Evolutionary conservation across 2,113 vertebrate genomes (phyloP), one percentile per base, ranked within the genome.

Genomic region (Brachyistius frenatus): DNA sequence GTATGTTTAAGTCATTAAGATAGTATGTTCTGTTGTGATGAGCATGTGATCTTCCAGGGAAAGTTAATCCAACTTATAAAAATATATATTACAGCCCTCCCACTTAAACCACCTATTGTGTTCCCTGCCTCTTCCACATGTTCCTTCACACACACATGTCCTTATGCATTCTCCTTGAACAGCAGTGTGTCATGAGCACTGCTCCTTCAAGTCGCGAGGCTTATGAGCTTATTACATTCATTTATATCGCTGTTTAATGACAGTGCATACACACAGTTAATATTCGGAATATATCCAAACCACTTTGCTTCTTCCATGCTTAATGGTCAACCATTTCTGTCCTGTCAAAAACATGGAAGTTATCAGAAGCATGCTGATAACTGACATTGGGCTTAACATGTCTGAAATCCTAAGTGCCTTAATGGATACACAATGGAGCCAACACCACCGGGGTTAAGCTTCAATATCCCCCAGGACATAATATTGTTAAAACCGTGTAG

Each of bases 11-110:
- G 66, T 47, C 31, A 15, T 8, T 39, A 55, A 33, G 5, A 66
- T 35, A 73, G 8, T 50, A 58, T 80, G 50, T 33, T 55, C 2
- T 39, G 58, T 35, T 53, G 32, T 58, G 73, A 79, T 33, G 47
- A 63, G 30, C 31, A 41, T 53, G 50, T 53, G 62, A 49, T 75
- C 37, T 55, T 78, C 52, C 2, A 46, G 60, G 61, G 70, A 71
- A 76, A 76, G 66, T 82, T 69, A 75, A 86, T 85, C 66, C 78
- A 88, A 76, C 87, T 75, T 53, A 82, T 64, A n/a, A 61, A 15
- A 52, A 32, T 31, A 49, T 52, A 76, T 62, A 76, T 75, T 66
- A 74, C 1, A 66, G 55, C 15, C 37, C 14, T 55, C 33, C 66
- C 36, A 71, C 36, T 82, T 77, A 35, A 80, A 66, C 47, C 78